These are phyloP conservation scores for Microchirus variegatus DNA, from an alignment of 2,797 vertebrate genomes.

Conservation along the genomic window DNA sequence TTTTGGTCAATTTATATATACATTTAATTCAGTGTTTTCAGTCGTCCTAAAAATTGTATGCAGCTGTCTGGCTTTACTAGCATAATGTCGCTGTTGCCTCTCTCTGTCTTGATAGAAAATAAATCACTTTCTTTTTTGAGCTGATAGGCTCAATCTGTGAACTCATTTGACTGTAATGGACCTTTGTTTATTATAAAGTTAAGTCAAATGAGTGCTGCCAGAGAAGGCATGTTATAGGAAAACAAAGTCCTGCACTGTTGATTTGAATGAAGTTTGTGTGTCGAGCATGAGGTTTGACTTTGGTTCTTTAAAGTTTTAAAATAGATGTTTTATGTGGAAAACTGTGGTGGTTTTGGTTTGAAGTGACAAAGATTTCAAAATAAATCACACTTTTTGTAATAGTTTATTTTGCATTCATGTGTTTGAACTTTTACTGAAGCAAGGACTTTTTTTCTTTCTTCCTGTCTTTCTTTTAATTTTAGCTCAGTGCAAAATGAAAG, in stretches of 20 bases:
- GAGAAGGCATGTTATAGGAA: not conserved
- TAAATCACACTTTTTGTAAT: no score
- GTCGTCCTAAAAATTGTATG: no score
- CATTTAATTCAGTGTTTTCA: no score
- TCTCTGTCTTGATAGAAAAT: no score
- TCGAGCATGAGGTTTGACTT: not conserved
- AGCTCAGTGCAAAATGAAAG: conserved; percentile 23
- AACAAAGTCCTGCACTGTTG: not conserved
- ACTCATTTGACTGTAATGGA: no score
- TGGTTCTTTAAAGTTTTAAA: not conserved
- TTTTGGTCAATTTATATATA: no score
- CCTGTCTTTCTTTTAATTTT: conserved; percentile 28
- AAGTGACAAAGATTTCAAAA: not conserved
- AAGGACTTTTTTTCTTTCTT: conserved; percentile 17
- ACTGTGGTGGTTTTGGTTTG: not conserved
- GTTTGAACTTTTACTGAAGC: conserved; percentile 16
- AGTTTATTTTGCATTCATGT: not conserved
- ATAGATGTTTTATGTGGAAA: not conserved
- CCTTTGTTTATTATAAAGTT: no score
- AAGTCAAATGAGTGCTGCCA: no score
- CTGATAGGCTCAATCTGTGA: no score
- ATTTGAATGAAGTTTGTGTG: not conserved
- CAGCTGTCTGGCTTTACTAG: no score
- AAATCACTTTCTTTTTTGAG: no score
- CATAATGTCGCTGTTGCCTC: no score